These are phyloP conservation scores for Tokudaia tokunoshimensis DNA, from an alignment of 2,797 vertebrate genomes.

Conservation along the genomic window DNA sequence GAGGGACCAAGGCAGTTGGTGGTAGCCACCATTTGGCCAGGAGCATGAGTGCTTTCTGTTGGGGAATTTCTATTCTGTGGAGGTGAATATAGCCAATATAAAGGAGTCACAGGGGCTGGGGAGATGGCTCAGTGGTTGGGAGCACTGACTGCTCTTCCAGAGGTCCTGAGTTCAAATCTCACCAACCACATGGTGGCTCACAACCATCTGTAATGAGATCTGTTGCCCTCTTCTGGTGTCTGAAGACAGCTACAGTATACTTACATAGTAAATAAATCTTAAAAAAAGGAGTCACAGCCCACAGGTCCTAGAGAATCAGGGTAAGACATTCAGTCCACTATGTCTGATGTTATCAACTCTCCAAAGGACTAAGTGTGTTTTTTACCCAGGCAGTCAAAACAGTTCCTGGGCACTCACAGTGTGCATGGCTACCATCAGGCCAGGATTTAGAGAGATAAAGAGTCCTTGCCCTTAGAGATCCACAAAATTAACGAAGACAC, in stretches of 20 bases:
- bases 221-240: no score
- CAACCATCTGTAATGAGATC: no score
- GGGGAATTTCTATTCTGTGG: constrained; percentile 24
- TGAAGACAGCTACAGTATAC: no score
- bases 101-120: constrained; percentile 4
- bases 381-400: constrained; percentile 46
- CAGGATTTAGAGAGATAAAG: background rate
- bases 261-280: no score
- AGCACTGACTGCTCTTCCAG: no score
- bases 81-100: constrained; percentile 73
- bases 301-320: constrained; percentile 68
- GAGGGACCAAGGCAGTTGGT: background rate
- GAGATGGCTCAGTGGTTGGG: no score
- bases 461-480: constrained; percentile 4
- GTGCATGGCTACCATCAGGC: constrained; percentile 1
- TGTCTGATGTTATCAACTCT: constrained; percentile 37
- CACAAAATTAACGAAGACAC: constrained; percentile 1
- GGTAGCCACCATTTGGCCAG: no score
- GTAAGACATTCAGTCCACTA: constrained; percentile 62
- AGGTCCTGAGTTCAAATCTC: no score
- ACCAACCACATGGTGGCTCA: no score
- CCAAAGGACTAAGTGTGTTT: background rate
- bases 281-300: no score
- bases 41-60: background rate
- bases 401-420: constrained; percentile 39